Conservation (phyloP, 2,888 invertebrate species). For the Diploptera punctata region DNA sequence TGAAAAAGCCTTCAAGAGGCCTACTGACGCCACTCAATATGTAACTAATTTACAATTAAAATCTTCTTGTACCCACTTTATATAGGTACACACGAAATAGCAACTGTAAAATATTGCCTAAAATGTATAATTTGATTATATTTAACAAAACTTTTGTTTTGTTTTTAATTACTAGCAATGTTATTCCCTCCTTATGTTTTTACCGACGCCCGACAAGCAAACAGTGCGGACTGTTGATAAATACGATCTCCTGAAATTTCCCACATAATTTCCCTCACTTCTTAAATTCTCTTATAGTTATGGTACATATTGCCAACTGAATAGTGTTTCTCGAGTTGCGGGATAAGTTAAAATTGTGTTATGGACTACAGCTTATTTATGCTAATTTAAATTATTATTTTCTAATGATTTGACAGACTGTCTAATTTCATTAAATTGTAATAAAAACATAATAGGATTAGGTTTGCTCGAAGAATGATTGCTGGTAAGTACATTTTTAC, state of each 20-base stretch:
- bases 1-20: constrained; percentile 22
- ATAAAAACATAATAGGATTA: no score
- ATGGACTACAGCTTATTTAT: no score
- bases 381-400: no score
- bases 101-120: background rate
- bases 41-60: background rate
- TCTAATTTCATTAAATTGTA: no score
- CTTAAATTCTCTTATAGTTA: no score
- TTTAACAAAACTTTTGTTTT: background rate
- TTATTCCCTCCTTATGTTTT: constrained; percentile 6
- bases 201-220: constrained; percentile 16
- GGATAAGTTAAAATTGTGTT: no score
- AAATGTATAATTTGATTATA: background rate
- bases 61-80: background rate
- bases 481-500: no score
- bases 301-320: no score
- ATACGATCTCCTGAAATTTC: background rate
- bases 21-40: constrained; percentile 13
- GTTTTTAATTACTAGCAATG: background rate
- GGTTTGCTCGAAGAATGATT: no score
- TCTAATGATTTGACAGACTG: no score
- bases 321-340: no score
- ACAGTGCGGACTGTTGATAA: constrained; percentile 14
- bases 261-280: background rate
- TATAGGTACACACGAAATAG: background rate